A percentile compares a stretch with the other conserved stretches of the same genome.
phyloP scores from a whole-genome alignment of 2,888 invertebrate species.

The Ephialtes manifestator region DNA sequence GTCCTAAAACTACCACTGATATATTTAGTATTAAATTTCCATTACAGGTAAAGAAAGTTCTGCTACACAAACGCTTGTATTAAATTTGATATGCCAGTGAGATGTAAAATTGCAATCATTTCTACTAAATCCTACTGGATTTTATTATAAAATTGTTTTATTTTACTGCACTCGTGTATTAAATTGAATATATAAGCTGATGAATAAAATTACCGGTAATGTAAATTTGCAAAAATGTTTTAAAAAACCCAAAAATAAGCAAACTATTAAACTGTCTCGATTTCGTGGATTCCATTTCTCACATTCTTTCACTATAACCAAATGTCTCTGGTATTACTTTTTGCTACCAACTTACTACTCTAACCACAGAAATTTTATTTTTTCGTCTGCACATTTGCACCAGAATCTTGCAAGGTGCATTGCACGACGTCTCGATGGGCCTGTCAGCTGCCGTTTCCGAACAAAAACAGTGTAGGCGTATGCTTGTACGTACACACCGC shows the following conservation, averaged over 20 bases:
- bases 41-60: too few relatives aligned
- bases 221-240: too few relatives aligned
- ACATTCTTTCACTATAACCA: neutral
- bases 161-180: too few relatives aligned
- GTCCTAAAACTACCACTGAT: constrained; percentile 34
- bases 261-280: neutral
- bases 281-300: neutral
- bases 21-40: too few relatives aligned
- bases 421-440: constrained; percentile 42
- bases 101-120: too few relatives aligned
- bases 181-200: too few relatives aligned
- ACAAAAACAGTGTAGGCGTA: constrained; percentile 62
- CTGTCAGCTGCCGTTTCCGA: constrained; percentile 63
- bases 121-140: too few relatives aligned
- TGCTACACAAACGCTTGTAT: too few relatives aligned
- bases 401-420: neutral
- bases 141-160: too few relatives aligned
- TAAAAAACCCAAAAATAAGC: too few relatives aligned
- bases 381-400: neutral
- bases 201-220: too few relatives aligned
- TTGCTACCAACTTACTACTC: constrained; percentile 1
- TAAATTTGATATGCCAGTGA: too few relatives aligned
- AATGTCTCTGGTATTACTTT: neutral
- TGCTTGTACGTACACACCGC: constrained; percentile 64
- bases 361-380: constrained; percentile 1